Evolutionary conservation across 2,797 vertebrate species (phyloP).

Genomic region (Eospalax fontanierii): DNA sequence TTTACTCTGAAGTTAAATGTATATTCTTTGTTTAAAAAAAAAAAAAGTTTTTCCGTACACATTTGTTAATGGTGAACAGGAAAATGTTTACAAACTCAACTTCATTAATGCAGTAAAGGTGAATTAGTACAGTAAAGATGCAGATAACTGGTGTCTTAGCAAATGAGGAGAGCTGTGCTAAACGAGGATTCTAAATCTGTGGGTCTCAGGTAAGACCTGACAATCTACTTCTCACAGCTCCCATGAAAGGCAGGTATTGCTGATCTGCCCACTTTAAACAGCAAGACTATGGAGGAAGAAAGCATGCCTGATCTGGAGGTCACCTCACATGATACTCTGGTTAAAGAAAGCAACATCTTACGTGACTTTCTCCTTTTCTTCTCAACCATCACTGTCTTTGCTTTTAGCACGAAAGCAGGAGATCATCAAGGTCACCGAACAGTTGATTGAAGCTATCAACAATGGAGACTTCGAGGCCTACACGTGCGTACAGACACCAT

Average conservation of each 20-base stretch:
- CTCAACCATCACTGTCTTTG: constrained; percentile 64
- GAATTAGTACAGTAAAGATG: no score
- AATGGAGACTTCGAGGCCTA: constrained; percentile 99
- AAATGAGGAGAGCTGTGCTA: not conserved
- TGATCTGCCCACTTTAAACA: not conserved
- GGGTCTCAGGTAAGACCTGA: not conserved
- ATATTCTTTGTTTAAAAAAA: no score
- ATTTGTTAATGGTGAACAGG: constrained; percentile 20
- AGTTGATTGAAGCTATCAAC: constrained; percentile 98
- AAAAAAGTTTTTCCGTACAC: constrained; percentile 25
- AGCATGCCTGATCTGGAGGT: not conserved
- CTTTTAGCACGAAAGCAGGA: constrained; percentile 96
- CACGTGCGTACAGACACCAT: constrained; percentile 93
- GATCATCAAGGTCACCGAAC: constrained; percentile 99
- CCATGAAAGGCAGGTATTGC: not conserved
- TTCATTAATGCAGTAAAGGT: not conserved
- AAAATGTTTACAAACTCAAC: not conserved
- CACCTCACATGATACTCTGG: not conserved
- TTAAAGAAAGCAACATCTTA: constrained; percentile 22
- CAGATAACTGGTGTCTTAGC: constrained; percentile 9
- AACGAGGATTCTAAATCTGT: not conserved
- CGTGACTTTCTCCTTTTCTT: not conserved
- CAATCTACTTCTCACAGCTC: not conserved
- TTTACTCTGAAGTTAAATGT: not conserved
- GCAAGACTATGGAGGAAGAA: constrained; percentile 9